Evolutionary conservation across 2,113 vertebrate species (phyloP), one percentile per base, ranked within the genome.

Genomic region (Megaleporinus macrocephalus): DNA sequence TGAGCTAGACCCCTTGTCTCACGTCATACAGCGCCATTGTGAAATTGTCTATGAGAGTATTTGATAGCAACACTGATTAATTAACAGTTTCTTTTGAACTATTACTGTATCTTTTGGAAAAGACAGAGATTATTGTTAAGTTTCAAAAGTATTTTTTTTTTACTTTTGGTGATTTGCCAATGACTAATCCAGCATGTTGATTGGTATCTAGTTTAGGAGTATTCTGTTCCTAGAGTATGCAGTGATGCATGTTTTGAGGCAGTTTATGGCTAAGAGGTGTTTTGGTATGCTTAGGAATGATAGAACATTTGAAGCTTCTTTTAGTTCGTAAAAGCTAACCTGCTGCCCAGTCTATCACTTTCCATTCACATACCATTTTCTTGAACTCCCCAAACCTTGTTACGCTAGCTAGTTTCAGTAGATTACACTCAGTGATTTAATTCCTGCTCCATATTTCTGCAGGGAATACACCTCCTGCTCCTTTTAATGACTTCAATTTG

Each of bases 401-500:
- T 5, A 15, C 29, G 27, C 70, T 62, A 73, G 44, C 76, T 80
- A 80, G 62, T 86, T 87, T 83, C 76, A 85, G 77, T 87, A 86
- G 81, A 90, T 87, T 87, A 89, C 77, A 61, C 80, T 74, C 66
- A 71, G 76, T 74, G 85, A 24, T 71, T 81, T 73, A 75, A 85
- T 83, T 88, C 84, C 84, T 82, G 62, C 73, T 30, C 83, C 79
- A 80, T 83, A 85, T 78, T 83, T 76, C 81, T 81, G 33, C 6
- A 5, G 72, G 80, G 83, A 89, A 61, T 75, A 83, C 79, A 81
- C 81, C 70, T 85, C 79, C 71, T 51, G 69, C 83, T 72, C 70
- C 73, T 74, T 66, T 81, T 88, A 83, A 89, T 81, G 82, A 82
- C 85, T 83, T 65, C 26, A 83, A 82, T 78, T 87, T 86, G 55